phyloP scores from a whole-genome alignment of 2,888 invertebrate species.

The Hydrotaea diabolus region DNA sequence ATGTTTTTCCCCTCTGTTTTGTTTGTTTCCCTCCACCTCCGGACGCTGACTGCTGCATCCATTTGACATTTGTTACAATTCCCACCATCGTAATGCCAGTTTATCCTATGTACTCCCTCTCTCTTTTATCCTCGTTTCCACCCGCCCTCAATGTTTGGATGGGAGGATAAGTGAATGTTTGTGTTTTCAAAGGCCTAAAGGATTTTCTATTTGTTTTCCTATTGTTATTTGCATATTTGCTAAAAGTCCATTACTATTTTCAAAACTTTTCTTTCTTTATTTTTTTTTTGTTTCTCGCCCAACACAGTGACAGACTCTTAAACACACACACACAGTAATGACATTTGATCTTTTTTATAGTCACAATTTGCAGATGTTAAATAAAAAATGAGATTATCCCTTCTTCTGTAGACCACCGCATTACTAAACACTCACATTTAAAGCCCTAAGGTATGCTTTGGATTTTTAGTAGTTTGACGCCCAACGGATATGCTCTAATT shows the following conservation, averaged over 20 bases:
- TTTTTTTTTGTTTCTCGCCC: background rate
- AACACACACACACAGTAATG: slow-evolving; percentile 34
- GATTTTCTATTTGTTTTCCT: slow-evolving; percentile 51
- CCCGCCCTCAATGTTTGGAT: background rate
- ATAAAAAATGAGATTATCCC: background rate
- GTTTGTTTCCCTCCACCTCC: background rate
- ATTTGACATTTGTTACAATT: slow-evolving; percentile 56
- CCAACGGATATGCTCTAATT: no score
- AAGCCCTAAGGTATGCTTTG: no score
- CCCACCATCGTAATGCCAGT: slow-evolving; percentile 59
- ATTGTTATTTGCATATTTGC: slow-evolving; percentile 53
- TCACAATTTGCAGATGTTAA: background rate
- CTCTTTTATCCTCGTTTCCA: background rate
- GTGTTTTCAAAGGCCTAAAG: slow-evolving; percentile 53
- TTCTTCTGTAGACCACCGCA: background rate
- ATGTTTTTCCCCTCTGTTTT: slow-evolving; percentile 1
- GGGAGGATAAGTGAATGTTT: slow-evolving; percentile 37
- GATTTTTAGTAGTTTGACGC: no score
- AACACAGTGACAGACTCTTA: no score
- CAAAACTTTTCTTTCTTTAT: slow-evolving; percentile 27
- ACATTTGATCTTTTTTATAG: slow-evolving; percentile 35
- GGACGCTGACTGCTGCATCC: background rate
- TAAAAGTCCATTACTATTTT: slow-evolving; percentile 56
- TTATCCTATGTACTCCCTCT: slow-evolving; percentile 16
- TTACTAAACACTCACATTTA: background rate